A percentile compares a stretch with the other conserved stretches of the same genome.
Evolutionary conservation across 2,113 vertebrate species (phyloP).

Genomic region (Mungos mungo): DNA sequence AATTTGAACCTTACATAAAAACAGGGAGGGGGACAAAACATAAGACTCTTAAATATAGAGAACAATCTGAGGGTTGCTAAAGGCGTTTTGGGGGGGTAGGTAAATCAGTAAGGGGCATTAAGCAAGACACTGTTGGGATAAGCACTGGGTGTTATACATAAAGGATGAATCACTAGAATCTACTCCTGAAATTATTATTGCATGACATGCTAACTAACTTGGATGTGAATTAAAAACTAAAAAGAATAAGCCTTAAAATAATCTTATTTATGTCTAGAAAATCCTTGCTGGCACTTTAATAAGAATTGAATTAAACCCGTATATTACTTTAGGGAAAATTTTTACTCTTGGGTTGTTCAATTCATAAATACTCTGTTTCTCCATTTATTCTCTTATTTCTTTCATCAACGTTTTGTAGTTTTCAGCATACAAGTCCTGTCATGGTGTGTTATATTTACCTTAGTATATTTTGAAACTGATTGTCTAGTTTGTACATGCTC

Average conservation of each 20-base stretch:
- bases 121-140: no score
- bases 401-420: background rate
- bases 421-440: background rate
- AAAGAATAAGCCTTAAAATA: background rate
- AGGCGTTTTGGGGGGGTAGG: no score
- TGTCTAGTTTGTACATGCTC: background rate
- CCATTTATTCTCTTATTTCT: background rate
- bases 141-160: no score
- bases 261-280: background rate
- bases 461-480: background rate
- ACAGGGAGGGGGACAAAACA: no score
- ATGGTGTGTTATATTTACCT: background rate
- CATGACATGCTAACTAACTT: no score
- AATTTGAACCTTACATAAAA: background rate
- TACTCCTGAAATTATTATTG: no score
- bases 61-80: no score
- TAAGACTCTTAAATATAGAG: no score
- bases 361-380: background rate
- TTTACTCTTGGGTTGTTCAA: background rate
- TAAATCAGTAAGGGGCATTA: no score
- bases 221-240: no score
- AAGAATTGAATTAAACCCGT: background rate
- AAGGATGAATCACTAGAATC: no score
- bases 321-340: background rate
- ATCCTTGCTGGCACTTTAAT: background rate